Evolutionary conservation across 2,888 invertebrate species (phyloP).

Genomic region (Tipula confusa): DNA sequence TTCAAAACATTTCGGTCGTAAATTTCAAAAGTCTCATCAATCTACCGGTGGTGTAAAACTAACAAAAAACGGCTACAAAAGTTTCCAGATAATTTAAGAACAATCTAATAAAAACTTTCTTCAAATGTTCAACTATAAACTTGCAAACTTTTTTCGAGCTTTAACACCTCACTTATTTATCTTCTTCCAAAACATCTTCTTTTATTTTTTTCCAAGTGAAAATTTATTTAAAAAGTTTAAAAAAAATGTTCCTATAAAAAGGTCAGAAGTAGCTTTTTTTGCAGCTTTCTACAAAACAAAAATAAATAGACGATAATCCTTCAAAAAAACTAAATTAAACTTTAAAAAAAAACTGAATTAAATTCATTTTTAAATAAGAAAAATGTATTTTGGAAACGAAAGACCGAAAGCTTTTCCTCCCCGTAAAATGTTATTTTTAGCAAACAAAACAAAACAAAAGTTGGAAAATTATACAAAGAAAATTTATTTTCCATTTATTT

Average conservation of each 20-base stretch:
- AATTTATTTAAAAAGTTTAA: constrained; percentile 8
- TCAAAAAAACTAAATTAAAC: constrained; percentile 6
- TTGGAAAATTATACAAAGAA: neutral
- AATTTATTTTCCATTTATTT: neutral
- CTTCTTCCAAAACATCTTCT: neutral
- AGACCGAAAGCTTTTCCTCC: neutral
- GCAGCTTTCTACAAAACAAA: neutral
- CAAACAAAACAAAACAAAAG: neutral
- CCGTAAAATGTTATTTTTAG: neutral
- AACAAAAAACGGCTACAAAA: too few relatives aligned
- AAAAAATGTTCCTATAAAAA: neutral
- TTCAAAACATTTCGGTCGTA: too few relatives aligned
- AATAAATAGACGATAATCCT: neutral
- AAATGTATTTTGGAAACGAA: neutral
- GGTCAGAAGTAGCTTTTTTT: neutral
- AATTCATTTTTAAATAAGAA: neutral
- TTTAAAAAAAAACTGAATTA: neutral
- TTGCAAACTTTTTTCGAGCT: neutral
- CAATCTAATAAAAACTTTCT: neutral
- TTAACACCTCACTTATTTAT: constrained; percentile 13
- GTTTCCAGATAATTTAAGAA: too few relatives aligned
- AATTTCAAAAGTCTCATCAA: too few relatives aligned
- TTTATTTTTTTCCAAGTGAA: neutral
- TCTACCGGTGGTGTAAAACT: too few relatives aligned
- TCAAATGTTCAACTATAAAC: neutral